Evolutionary conservation across 2,113 vertebrate species (phyloP), one percentile per base, ranked within the genome.

Genomic region (Rhombomys opimus): DNA sequence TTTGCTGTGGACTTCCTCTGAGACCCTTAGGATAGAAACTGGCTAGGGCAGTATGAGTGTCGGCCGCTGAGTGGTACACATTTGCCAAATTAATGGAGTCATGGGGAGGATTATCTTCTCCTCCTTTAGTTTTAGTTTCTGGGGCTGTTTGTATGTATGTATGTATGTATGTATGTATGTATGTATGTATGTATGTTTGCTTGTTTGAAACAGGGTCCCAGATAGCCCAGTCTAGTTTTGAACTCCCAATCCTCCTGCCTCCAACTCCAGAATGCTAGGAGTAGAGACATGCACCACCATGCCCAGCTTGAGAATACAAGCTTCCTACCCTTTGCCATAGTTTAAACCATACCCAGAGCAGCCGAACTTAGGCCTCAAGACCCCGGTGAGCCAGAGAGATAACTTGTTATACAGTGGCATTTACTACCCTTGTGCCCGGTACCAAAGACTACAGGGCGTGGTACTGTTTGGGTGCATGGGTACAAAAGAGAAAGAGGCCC

Each of bases 401-500:
- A 61, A 82, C 20, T 61, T 82, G 57, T 25, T 61, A 38, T 61
- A 18, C 61, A 14, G 7, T 4, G 9, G 75, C 1, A 8, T 70
- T n/a, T 46, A 8, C 1, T 5, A 2, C 15, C 72, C 35, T 7
- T 14, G 27, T 20, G 10, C 46, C 50, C 57, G 8, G 75, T 12
- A 12, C 59, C 0, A 2, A 46, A 25, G 32, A 27, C 41, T 20
- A 11, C 41, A 38, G 72, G 20, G 10, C n/a, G 2, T 38, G 72
- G 22, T 73, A 38, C 72, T 41, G n/a, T 38, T 22, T 35, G n/a
- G n/a, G 72, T 22, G 18, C 57, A 18, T 73, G 5, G 10, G 22
- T 3, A 0, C 23, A 9, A 7, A 27, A 0, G 7, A 65, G 32
- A 78, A 32, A 59, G 59, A 20, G 30, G 25, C 22, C 9, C 5